Base-by-base conservation (phyloP, 1,140 invertebrate species). In the Lepidurus packardi region DNA sequence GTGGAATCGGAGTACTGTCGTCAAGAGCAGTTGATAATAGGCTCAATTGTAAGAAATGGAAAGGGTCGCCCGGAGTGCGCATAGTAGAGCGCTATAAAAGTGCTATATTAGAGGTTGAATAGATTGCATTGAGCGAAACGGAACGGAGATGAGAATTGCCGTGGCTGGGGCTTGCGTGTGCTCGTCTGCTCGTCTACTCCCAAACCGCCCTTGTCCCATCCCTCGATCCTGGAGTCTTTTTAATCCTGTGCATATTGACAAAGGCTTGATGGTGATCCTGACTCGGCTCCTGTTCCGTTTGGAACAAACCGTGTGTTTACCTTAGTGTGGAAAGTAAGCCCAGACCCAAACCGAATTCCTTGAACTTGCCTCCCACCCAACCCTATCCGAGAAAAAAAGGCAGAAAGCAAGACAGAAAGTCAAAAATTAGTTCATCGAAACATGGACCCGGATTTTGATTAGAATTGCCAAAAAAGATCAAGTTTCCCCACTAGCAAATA, bases 231-330 rank as follows among this genome's bases (percentile, higher is more conserved):
- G 53, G 53, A 1, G 21, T 13, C 53, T 65, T 65, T 65, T 65
- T 65, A 65, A 65, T 65, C 53, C 53, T 65, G 53, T 65, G 53
- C 53, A 65, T 65, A 65, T 65, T 65, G 53, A 65, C 53, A 65
- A 65, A 65, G 53, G 53, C 53, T 65, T 65, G 53, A 65, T 65
- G 53, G 53, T 16, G 53, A 65, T 65, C 53, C 53, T 21, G 53
- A 65, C 53, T 65, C 9, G 53, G 53, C 53, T 65, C 53, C 53
- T 65, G 53, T 65, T 65, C 21, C 53, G 53, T 16, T 65, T 21
- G 21, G 53, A 65, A 21, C 53, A 65, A 65, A 21, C 53, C 53
- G 21, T 65, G 34, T 34, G 53, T 65, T 65, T 65, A 65, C 53
- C 53, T 65, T 65, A 4, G 9, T 65, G 53, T 21, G 53, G 53